These are phyloP conservation scores for Erinaceus europaeus DNA, from an alignment of 2,113 vertebrate species.

Conservation along the genomic window DNA sequence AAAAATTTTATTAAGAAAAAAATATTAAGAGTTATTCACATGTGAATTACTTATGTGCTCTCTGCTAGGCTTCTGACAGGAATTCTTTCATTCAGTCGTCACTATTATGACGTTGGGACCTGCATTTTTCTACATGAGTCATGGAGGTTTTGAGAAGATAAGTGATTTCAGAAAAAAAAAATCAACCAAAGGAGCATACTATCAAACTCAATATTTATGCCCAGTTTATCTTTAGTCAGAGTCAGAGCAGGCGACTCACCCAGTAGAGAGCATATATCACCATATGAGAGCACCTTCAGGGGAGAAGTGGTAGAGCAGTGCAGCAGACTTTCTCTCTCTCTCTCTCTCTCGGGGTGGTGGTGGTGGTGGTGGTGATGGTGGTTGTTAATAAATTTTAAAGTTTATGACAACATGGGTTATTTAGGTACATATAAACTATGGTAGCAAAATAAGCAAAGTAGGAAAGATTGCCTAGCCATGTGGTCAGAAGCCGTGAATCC, in stretches of 20 bases:
- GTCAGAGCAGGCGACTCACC: neutral
- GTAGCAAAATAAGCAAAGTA: too few relatives aligned
- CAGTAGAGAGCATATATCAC: neutral
- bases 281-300: neutral
- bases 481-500: too few relatives aligned
- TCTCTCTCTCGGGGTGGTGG: too few relatives aligned
- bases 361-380: too few relatives aligned
- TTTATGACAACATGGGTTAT: too few relatives aligned
- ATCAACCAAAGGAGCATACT: neutral
- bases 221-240: neutral
- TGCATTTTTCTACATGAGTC: neutral
- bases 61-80: neutral
- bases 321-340: neutral
- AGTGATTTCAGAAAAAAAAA: neutral
- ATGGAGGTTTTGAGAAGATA: neutral
- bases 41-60: neutral
- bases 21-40: neutral
- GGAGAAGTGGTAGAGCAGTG: too few relatives aligned
- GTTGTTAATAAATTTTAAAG: too few relatives aligned
- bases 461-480: too few relatives aligned
- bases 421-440: too few relatives aligned
- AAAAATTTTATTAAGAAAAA: too few relatives aligned
- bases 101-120: too few relatives aligned
- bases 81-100: rapidly evolving
- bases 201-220: neutral